Conservation (phyloP, 2,113 vertebrate species). For the Dasyornis broadbenti region DNA sequence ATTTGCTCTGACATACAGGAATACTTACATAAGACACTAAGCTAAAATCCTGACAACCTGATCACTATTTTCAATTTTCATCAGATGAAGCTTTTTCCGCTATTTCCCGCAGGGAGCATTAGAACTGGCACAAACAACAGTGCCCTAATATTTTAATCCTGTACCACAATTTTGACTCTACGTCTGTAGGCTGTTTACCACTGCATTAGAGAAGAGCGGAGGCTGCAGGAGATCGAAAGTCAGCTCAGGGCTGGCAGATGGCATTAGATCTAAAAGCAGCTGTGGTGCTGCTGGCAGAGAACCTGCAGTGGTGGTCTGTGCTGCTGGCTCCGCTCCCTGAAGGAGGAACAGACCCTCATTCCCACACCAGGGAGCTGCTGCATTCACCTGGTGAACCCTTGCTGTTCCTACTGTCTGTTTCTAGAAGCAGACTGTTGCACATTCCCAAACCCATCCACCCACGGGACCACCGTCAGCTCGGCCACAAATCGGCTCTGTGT, state of each 20-base stretch:
- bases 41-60: constrained; percentile 19
- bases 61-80: constrained; percentile 13
- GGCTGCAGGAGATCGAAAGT: neutral
- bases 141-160: constrained; percentile 1
- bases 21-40: constrained; percentile 30
- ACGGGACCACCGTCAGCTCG: accelerated
- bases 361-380: neutral
- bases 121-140: constrained; percentile 8
- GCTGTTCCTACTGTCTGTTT: neutral
- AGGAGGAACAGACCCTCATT: neutral
- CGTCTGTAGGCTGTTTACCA: neutral
- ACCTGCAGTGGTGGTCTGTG: neutral
- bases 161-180: neutral
- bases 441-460: neutral
- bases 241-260: neutral
- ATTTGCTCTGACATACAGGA: neutral
- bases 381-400: neutral
- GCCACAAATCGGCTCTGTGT: neutral
- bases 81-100: constrained; percentile 1
- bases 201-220: neutral
- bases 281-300: neutral
- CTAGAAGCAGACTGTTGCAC: neutral
- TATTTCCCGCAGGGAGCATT: neutral
- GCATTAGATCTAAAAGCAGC: neutral
- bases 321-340: neutral